A percentile compares a stretch with the other conserved stretches of the same genome.
Evolutionary conservation across 2,797 vertebrate genomes (phyloP).

Genomic region (Smutsia gigantea): DNA sequence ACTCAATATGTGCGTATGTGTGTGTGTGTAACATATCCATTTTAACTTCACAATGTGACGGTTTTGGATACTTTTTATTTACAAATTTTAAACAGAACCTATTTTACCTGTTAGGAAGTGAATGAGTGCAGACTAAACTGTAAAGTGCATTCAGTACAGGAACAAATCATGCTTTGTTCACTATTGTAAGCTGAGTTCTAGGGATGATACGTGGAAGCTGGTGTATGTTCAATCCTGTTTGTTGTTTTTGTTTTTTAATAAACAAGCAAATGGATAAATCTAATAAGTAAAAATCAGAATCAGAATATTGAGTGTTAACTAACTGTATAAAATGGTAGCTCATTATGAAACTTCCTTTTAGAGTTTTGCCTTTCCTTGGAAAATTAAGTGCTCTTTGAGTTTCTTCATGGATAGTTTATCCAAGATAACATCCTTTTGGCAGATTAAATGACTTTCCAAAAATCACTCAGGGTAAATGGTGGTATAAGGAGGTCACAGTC

Average conservation of each 20-base stretch:
- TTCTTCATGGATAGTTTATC: background rate
- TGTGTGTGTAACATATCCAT: background rate
- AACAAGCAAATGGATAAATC: background rate
- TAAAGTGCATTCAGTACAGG: background rate
- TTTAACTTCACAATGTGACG: constrained; percentile 11
- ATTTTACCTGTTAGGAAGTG: constrained; percentile 3
- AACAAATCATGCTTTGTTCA: background rate
- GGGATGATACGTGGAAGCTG: background rate
- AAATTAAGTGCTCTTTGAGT: background rate
- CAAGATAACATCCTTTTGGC: background rate
- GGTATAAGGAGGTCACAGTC: background rate
- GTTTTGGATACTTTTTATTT: background rate
- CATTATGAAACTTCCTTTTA: constrained; percentile 1
- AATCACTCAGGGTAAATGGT: background rate
- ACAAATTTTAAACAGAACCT: background rate
- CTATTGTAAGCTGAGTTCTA: background rate
- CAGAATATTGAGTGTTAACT: background rate
- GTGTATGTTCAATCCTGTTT: background rate
- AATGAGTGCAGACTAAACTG: background rate
- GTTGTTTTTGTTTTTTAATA: background rate
- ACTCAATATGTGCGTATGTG: background rate
- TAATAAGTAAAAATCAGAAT: background rate
- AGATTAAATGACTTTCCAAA: background rate
- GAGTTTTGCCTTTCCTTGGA: constrained; percentile 22
- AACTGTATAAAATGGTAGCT: background rate